Base-by-base conservation (phyloP, 2,797 vertebrate genomes). In the Urosaurus nigricauda region DNA sequence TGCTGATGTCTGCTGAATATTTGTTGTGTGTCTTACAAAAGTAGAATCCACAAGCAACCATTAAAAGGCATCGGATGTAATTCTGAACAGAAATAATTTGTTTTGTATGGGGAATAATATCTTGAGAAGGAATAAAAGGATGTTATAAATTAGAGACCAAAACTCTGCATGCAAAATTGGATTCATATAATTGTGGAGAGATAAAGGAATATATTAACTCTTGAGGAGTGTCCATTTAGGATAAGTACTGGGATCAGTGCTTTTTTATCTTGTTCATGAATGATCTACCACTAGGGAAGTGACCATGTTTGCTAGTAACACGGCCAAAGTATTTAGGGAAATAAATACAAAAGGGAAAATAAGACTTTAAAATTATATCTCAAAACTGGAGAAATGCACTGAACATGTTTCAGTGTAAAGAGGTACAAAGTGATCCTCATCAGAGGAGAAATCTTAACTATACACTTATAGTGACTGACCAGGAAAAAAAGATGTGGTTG, bases 1-100 rank as follows among this genome's bases (percentile, higher is more conserved):
- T 93, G n/a, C 60, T 87, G 51, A 79, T 2, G 78, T 6, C 37
- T 65, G 5, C 84, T 88, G 35, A 74, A 37, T 82, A 91, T 88
- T 87, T 77, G 74, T 90, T 83, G 37, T 0, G 0, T 4, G n/a
- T 3, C 5, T 87, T 88, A 47, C 0, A 0, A 91, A 85, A 1
- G 81, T 87, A 32, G 47, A 47, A 56, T 24, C 51, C 32, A 86
- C 89, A 88, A 88, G 8, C 37, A 83, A 60, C 77, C 79, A 1
- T 32, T 91, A 17, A 90, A 91, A 91, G 43, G 14, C 47, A 40
- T 60, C 35, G 63, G 29, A 37, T 87, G 21, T 58, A 81, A 75
- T 43, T 47, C 17, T 65, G 78, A 0, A 77, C 68, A 63, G 68
- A 8, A 40, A 43, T 65, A n/a, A 40, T 9, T 19, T 65, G n/a